A percentile compares a stretch with the other conserved stretches of the same genome.
These are phyloP conservation scores for Drosophila oshimai DNA, from an alignment of 1,140 invertebrate genomes.

Conservation along the genomic window DNA sequence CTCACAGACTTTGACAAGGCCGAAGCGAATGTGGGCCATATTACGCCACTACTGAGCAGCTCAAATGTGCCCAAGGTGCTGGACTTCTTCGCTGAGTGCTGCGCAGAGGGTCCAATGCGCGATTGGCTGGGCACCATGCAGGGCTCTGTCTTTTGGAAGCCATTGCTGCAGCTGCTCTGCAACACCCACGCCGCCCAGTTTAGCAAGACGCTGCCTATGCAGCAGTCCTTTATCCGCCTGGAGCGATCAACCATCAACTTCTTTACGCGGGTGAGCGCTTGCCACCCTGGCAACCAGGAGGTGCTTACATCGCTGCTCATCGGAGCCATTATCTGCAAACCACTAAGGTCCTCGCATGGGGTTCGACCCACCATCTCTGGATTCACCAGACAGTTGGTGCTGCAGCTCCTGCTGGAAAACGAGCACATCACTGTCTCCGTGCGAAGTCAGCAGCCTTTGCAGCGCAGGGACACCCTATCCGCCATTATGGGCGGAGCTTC, in stretches of 20 bases:
- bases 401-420: conserved; percentile 93
- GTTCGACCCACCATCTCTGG: conserved; percentile 87
- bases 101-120: conserved; percentile 90
- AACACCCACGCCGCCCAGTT: conserved; percentile 81
- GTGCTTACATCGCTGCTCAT: conserved; percentile 90
- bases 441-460: conserved; percentile 83
- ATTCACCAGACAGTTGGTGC: conserved; percentile 92
- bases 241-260: conserved; percentile 90
- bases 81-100: conserved; percentile 91
- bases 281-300: conserved; percentile 92
- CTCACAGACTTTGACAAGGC: conserved; percentile 84
- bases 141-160: conserved; percentile 92
- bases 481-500: conserved; percentile 50
- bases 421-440: conserved; percentile 91
- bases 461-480: conserved; percentile 59
- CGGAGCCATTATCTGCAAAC: conserved; percentile 73
- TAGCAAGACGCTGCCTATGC: conserved; percentile 84
- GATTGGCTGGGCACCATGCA: conserved; percentile 92
- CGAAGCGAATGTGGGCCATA: conserved; percentile 32
- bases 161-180: conserved; percentile 90
- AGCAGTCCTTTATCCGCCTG: conserved; percentile 85
- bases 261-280: conserved; percentile 90
- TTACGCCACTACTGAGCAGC: conserved; percentile 46
- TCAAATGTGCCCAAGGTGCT: conserved; percentile 86
- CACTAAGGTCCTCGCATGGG: conserved; percentile 23